A percentile compares a stretch with the other conserved stretches of the same genome.
phyloP scores from a whole-genome alignment of 2,113 vertebrate species.

The Serilophus lunatus region DNA sequence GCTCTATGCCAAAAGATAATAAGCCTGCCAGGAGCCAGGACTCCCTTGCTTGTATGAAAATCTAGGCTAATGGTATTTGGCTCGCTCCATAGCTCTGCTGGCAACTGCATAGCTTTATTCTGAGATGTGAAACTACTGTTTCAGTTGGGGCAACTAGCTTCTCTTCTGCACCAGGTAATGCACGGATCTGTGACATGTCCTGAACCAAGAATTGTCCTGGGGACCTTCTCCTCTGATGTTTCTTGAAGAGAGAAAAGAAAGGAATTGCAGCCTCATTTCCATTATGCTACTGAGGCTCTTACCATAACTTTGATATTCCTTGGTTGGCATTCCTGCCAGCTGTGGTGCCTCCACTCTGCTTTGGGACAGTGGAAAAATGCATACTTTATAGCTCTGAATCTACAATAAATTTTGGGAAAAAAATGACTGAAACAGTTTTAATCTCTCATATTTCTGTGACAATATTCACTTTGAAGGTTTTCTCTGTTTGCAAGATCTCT shows the following conservation, averaged over 20 bases:
- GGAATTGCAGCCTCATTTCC: background rate
- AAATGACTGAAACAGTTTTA: background rate
- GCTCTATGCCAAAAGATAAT: constrained; percentile 33
- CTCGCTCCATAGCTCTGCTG: constrained; percentile 18
- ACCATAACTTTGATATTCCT: rapidly evolving
- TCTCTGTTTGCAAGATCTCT: background rate
- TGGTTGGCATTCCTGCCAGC: background rate
- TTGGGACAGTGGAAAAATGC: rapidly evolving
- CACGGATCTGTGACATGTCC: background rate
- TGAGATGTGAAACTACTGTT: background rate
- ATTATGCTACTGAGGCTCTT: background rate
- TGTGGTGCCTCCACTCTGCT: background rate
- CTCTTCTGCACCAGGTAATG: background rate
- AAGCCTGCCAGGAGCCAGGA: constrained; percentile 44
- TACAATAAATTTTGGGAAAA: background rate
- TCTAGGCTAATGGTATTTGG: constrained; percentile 32
- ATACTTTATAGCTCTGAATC: background rate
- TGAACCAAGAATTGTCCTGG: background rate
- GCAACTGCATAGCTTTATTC: background rate
- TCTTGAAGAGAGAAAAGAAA: background rate
- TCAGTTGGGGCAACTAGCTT: background rate
- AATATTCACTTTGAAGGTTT: background rate
- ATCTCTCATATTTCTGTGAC: background rate
- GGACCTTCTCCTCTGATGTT: background rate
- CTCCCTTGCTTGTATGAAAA: constrained; percentile 50